Conservation (phyloP, 2,797 vertebrate species). For the Chaenodraco wilsoni region DNA sequence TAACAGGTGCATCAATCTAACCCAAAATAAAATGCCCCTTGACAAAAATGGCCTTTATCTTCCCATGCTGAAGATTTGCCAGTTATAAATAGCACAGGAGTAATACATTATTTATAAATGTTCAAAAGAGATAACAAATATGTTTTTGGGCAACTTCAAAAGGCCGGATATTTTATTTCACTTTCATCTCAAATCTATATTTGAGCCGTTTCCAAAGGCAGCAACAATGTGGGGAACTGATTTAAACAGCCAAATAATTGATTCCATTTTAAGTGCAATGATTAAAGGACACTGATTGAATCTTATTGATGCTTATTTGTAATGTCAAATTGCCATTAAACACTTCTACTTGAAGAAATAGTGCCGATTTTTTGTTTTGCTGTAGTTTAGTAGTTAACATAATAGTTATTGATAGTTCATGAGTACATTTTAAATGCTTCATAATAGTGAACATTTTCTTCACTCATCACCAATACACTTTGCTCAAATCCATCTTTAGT, state of each 20-base stretch:
- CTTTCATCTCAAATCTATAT: constrained; percentile 11
- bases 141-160: constrained; percentile 1
- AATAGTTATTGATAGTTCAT: background rate
- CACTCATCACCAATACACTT: background rate
- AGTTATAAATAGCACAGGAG: constrained; percentile 36
- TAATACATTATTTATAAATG: constrained; percentile 53
- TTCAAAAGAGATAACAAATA: background rate
- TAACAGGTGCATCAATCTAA: constrained; percentile 26
- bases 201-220: constrained; percentile 1
- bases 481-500: background rate
- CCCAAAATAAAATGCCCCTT: constrained; percentile 7
- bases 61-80: constrained; percentile 20
- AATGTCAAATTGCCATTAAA: no score
- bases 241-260: background rate
- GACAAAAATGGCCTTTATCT: constrained; percentile 24
- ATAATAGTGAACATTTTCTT: background rate
- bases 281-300: background rate
- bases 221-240: background rate
- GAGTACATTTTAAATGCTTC: background rate
- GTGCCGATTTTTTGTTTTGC: background rate
- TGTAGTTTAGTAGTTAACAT: background rate
- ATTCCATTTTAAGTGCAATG: background rate
- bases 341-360: background rate
- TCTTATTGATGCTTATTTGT: background rate
- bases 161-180: background rate